Evolutionary conservation across 2,113 vertebrate genomes (phyloP), one percentile per base, ranked within the genome.

Genomic region (Periophthalmus modestus): DNA sequence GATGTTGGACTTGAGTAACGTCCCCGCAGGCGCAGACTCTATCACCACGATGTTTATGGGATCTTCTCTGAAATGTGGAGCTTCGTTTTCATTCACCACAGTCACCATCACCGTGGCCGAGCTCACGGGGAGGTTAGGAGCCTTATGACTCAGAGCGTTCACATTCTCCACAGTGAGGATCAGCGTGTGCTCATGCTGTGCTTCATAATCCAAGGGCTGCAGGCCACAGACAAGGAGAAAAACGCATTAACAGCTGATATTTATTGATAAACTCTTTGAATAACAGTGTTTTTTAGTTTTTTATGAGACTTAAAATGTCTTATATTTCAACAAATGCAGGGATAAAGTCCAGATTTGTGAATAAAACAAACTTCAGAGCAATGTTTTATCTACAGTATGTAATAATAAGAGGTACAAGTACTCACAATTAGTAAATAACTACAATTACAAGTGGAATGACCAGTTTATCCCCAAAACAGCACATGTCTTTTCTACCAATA

Each of bases 121-220:
- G 13, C 94, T 95, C 47, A 71, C 79, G 4, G 87, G 81, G 5
- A 89, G 75, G 58, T 82, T 76, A 0, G 91, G 92, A 15, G 87
- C 93, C 0, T 89, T 87, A 0, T 82, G 83, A 62, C 93, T 95
- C 78, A 95, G 93, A 0, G 92, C 89, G 23, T 62, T 89, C 75
- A 94, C 79, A 3, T 99, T 99, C 90, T 92, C 93, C 77, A 95
- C 97, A 0, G 70, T 92, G 73, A 99, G 77, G 0, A 52, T 85
- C 73, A 98, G 92, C 55, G 72, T 58, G 2, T 96, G 83, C 48
- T 81, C 89, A 2, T 79, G 85, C 2, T 82, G 73, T 1, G 73
- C 77, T 88, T 99, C 97, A 3, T 93, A 95, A 89, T 98, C 96
- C 82, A 98, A 89, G 0, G 96, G 94, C 97, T 98, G 92, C 3